Evolutionary conservation across 1,140 invertebrate genomes (phyloP).

Genomic region (Paraescarpia echinospica): DNA sequence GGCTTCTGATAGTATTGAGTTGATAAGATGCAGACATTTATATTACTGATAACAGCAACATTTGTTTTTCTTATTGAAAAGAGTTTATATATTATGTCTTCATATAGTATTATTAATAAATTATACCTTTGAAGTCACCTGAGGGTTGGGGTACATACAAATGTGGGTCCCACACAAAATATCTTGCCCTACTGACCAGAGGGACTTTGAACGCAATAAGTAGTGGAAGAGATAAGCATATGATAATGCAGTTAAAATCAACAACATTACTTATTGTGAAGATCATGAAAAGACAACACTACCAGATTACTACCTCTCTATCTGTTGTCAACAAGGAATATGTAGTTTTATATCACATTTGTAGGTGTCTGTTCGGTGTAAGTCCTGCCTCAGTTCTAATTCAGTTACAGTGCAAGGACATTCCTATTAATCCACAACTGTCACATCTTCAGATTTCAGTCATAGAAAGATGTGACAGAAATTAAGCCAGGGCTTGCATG

Average conservation of each 20-base stretch:
- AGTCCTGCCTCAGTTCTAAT: background rate
- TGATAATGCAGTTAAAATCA: background rate
- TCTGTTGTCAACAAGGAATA: background rate
- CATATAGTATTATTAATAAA: background rate
- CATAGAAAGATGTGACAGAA: too few relatives aligned
- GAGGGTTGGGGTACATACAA: background rate
- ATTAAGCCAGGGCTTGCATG: too few relatives aligned
- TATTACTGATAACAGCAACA: background rate
- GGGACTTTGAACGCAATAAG: background rate
- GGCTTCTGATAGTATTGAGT: background rate
- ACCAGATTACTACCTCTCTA: background rate
- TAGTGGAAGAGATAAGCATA: background rate
- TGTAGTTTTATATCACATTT: background rate
- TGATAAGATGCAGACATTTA: background rate
- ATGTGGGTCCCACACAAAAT: background rate
- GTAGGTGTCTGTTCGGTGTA: background rate
- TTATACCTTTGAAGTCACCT: background rate
- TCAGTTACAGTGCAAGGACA: background rate
- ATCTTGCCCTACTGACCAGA: background rate
- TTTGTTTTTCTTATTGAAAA: background rate
- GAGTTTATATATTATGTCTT: background rate
- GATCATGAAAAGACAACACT: background rate
- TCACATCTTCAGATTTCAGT: background rate
- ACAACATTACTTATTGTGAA: background rate
- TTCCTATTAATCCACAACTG: background rate